Percentiles rank a stretch among this genome's conserved stretches.
Conservation (phyloP, 2,113 vertebrate species). For the Colinus virginianus region DNA sequence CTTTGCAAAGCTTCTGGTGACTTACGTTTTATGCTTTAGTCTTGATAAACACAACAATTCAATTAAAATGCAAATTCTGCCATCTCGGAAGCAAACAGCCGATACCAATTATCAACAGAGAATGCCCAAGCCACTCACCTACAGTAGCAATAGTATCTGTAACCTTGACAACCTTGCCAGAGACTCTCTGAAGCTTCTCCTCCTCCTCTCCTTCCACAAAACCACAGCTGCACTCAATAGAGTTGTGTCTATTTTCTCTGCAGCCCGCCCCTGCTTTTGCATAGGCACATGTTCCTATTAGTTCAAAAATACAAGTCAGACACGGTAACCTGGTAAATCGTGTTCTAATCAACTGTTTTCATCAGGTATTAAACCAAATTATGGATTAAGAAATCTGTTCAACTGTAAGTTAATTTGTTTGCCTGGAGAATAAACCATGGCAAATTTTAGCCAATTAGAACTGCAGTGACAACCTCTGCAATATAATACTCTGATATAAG, state of each 20-base stretch:
- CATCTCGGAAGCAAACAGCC: background rate
- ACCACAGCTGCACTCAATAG: background rate
- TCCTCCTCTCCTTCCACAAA: background rate
- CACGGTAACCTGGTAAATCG: background rate
- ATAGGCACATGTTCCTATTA: background rate
- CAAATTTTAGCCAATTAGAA: background rate
- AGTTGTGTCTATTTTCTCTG: background rate
- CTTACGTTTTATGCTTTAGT: background rate
- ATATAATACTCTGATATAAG: background rate
- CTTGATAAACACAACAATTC: slow-evolving; percentile 25
- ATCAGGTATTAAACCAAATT: background rate
- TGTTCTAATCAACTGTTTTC: background rate
- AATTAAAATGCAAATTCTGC: slow-evolving; percentile 50
- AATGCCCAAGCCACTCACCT: slow-evolving; percentile 23
- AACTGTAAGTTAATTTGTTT: background rate
- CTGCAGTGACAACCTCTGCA: background rate
- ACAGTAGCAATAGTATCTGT: background rate
- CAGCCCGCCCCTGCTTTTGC: background rate
- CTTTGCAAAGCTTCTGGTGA: background rate
- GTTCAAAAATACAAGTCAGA: background rate
- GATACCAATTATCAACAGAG: background rate
- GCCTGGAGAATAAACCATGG: background rate
- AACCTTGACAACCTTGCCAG: slow-evolving; percentile 11
- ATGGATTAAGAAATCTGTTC: background rate
- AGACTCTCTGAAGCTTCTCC: background rate